Base-by-base conservation (phyloP, 1,140 invertebrate species). In the Forficula auricularia region DNA sequence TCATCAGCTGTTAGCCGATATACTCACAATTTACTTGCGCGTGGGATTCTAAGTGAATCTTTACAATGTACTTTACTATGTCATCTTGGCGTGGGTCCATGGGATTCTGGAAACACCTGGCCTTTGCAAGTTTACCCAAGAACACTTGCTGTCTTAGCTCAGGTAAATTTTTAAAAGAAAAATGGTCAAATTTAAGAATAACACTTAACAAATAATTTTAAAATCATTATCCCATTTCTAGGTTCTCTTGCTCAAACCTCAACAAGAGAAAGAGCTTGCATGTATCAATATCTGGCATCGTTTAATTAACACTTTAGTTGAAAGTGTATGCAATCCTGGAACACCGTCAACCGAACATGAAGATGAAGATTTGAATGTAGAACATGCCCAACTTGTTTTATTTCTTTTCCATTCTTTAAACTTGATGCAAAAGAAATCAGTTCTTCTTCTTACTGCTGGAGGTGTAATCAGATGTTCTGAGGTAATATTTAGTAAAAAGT, bases 351-450 rank as follows among this genome's bases (percentile, higher is more conserved):
- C 35, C 4, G 35, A 37, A 6, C 35, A 19, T 37, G 35, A 19
- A 19, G 43, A 71, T 66, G 33, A 63, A 80, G 88, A 94, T 68
- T 64, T 97, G 27, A 96, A 96, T 62, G 87, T 95, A 8, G 92
- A 97, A 59, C 91, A 97, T 63, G 79, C 88, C 0, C 90, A 96
- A 57, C 64, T 96, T 8, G 62, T 97, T 46, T 67, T 97, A 0
- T 94, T 95, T 57, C 64, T 96, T 1, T 96, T 96, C 57, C 90
- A 96, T 60, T 87, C 86, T 2, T 60, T 96, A 19, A 90, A 87
- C 53, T 63, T 96, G 19, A 94, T 94, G 84, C 87, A 95, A 61
- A 96, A 95, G 60, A 96, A 96, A 62, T 80, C 81, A 2, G 82
- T 97, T 1, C 62, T 96, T n/a, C 65, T 94, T 8, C 65, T 82